Evolutionary conservation across 2,797 vertebrate species (phyloP).

Genomic region (Coracias cyanogaster): DNA sequence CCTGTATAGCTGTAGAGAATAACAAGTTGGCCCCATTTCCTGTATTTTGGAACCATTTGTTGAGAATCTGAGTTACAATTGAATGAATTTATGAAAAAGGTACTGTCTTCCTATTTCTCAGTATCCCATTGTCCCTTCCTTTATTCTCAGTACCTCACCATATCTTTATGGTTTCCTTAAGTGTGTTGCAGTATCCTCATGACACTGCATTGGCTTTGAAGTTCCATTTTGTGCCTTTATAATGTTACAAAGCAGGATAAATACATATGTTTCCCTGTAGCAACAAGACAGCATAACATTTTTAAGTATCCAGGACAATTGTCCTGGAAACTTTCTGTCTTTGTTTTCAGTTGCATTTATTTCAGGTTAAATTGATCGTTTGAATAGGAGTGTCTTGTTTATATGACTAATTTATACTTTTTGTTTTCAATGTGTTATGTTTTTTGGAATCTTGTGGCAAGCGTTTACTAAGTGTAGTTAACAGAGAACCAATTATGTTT

Average conservation of each 20-base stretch:
- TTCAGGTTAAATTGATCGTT: neutral
- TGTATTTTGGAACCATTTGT: neutral
- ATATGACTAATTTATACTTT: neutral
- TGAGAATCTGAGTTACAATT: neutral
- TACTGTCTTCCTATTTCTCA: neutral
- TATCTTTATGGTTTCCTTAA: neutral
- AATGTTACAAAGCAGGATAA: neutral
- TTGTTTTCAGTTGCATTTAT: neutral
- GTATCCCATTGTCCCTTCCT: neutral
- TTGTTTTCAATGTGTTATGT: neutral
- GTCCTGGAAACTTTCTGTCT: neutral
- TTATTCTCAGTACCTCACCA: neutral
- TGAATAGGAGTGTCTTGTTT: neutral
- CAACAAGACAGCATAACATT: neutral
- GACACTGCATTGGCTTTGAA: neutral
- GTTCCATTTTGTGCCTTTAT: neutral
- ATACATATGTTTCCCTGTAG: neutral
- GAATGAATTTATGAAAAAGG: neutral
- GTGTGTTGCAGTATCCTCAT: neutral
- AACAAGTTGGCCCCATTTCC: neutral
- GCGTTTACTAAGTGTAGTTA: slow-evolving; percentile 2
- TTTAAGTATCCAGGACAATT: neutral
- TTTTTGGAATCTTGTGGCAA: neutral
- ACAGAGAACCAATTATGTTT: slow-evolving; percentile 61
- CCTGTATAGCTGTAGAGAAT: neutral